Evolutionary conservation across 2,888 invertebrate species (phyloP).

Genomic region (Shargacucullia verbasci): DNA sequence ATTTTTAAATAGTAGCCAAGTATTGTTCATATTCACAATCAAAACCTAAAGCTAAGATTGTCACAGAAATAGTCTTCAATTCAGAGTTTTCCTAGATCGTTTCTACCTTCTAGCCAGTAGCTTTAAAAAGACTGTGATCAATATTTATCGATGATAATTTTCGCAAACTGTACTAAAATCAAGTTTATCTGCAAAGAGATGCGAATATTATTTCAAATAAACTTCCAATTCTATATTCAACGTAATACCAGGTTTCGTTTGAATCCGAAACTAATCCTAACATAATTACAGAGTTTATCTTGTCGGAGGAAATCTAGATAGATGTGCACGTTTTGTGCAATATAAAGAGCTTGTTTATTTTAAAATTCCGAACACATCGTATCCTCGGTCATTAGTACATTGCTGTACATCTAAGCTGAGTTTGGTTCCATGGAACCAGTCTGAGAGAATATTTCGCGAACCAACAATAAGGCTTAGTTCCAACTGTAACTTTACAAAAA

Average conservation of each 20-base stretch:
- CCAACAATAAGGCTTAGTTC: conserved; percentile 18
- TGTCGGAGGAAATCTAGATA: conserved; percentile 37
- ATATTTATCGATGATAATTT: neutral
- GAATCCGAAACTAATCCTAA: conserved; percentile 25
- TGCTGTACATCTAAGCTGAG: conserved; percentile 30
- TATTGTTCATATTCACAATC: no score
- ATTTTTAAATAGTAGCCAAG: no score
- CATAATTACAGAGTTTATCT: conserved; percentile 24
- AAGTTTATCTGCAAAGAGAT: neutral
- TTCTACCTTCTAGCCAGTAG: no score
- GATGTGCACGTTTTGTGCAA: conserved; percentile 36
- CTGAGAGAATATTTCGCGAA: conserved; percentile 33
- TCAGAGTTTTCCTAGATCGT: no score
- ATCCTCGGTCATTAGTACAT: conserved; percentile 47
- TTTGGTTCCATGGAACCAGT: conserved; percentile 31
- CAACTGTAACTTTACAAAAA: conserved; percentile 8
- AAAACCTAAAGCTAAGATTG: no score
- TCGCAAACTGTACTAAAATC: neutral
- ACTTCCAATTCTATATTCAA: conserved; percentile 9
- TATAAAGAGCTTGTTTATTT: conserved; percentile 41
- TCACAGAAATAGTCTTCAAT: no score
- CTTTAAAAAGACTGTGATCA: neutral
- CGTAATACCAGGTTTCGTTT: conserved; percentile 7
- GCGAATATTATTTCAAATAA: conserved; percentile 7
- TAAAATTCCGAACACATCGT: conserved; percentile 37